Evolutionary conservation across 2,888 invertebrate genomes (phyloP).

Genomic region (Erebia aethiops): DNA sequence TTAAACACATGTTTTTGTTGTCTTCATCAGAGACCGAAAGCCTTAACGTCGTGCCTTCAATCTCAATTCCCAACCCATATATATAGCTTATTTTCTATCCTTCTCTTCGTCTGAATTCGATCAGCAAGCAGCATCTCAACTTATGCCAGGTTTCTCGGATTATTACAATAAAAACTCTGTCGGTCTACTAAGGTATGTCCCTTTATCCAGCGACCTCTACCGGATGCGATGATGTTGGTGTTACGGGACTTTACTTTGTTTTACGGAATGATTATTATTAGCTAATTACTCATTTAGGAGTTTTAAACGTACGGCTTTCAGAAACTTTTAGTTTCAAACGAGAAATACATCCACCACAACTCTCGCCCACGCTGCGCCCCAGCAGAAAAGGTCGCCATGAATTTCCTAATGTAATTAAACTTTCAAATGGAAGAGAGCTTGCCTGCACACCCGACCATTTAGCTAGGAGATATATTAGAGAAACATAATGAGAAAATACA

Average conservation of each 20-base stretch:
- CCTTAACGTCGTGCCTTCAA: too few relatives aligned
- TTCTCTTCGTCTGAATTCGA: too few relatives aligned
- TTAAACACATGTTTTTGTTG: too few relatives aligned
- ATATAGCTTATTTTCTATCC: too few relatives aligned
- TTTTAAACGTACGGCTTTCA: background rate
- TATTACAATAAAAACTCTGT: too few relatives aligned
- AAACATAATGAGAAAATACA: constrained; percentile 30
- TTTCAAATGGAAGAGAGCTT: constrained; percentile 26
- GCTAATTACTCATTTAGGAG: background rate
- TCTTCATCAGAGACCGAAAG: too few relatives aligned
- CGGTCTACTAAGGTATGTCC: too few relatives aligned
- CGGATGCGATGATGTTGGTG: background rate
- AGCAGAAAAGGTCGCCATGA: constrained; percentile 35
- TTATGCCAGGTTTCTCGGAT: too few relatives aligned
- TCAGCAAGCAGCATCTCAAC: too few relatives aligned
- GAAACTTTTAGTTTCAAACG: background rate
- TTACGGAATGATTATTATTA: background rate
- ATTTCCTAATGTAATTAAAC: constrained; percentile 39
- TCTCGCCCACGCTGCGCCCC: constrained; percentile 13
- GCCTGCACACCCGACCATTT: constrained; percentile 22
- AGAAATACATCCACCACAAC: constrained; percentile 12
- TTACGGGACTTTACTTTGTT: background rate
- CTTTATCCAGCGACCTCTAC: background rate
- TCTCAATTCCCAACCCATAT: too few relatives aligned
- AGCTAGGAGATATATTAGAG: constrained; percentile 27